Evolutionary conservation across 2,888 invertebrate genomes (phyloP), one percentile per base, ranked within the genome.

Genomic region (Mantis religiosa): DNA sequence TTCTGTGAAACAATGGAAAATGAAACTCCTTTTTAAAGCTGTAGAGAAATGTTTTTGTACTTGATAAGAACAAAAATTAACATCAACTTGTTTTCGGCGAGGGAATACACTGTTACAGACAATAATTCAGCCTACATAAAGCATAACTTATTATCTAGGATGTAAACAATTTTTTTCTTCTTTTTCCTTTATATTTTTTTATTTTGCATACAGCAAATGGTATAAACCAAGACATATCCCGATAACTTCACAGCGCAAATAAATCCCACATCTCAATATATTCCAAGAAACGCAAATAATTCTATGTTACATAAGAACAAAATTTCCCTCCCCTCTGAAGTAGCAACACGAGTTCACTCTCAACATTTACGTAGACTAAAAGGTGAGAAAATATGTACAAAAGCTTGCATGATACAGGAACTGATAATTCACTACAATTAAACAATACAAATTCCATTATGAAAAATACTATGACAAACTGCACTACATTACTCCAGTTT

Each of bases 221-320:
- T 71, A 20, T 71, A 71, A 71, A 71, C 54, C 54, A 71, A 71
- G 54, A 71, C 54, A 71, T 71, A 71, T 71, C 54, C 54, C 54
- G 8, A 71, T 71, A 71, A 71, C 54, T 71, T 71, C 54, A 71
- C 54, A 71, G 54, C 54, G 20, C 54, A 71, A 71, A 71, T 71
- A 71, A 71, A 71, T 71, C 25, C 54, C 54, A 54, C 54, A 71
- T 71, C 25, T 71, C 54, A 71, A 71, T 20, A 71, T 71, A 71
- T 71, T 71, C 54, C 20, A 71, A 71, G 25, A 71, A 71, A 71
- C 82, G 82, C 87, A 87, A 87, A 82, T 82, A 87, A 87, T 82
- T 27, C 87, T 87, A 87, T 82, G 82, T 27, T 87, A 87, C 82
- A 87, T 20, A 87, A 87, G 27, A 81, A 87, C 87, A 87, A 82